Evolutionary conservation across 2,888 invertebrate genomes (phyloP), one percentile per base, ranked within the genome.

Genomic region (Drosophila emarginata): DNA sequence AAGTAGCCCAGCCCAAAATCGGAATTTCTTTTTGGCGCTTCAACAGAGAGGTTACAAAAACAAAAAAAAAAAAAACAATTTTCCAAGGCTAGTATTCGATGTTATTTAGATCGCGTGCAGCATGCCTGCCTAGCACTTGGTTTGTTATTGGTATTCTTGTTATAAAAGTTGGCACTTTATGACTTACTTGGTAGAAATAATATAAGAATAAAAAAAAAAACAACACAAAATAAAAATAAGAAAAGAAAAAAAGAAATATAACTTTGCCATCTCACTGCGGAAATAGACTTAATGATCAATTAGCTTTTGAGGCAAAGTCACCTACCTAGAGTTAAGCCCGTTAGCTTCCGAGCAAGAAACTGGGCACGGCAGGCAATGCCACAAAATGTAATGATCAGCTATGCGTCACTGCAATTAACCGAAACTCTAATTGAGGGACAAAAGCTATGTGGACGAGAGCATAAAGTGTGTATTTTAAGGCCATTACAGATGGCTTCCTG

Each of bases 261-360:
- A 62, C 72, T 60, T 68, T 66, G 81, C 58, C 78, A 76, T 71
- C 75, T 76, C 72, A 64, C 64, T 72, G 79, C 86, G 84, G 84
- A 85, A 87, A 85, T 82, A 75, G 79, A 85, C 80, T 85, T 85
- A 85, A 85, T 87, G 84, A 85, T 85, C 84, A 85, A 87, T 85
- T 85, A 87, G 85, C 80, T 85, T 77, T 57, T 67, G 77, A 67
- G 52, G 64, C 52, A 52, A 59, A 58, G 63, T 21, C 45, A 45
- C 72, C 68, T 71, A 59, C 69, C 67, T 65, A 70, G 72, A 63
- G 72, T 15, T 54, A 14, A 39, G 45, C 74, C 83, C 83, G 82
- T 82, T 86, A 77, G 80, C 79, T 82, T 83, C 80, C 84, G 86
- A 83, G 67, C 85, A 66, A 23, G 36, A 32, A 39, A 64, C 72